Percentiles rank a stretch among this genome's conserved stretches.
These are phyloP conservation scores for Oryzias woworae DNA, from an alignment of 2,113 vertebrate species.

Conservation along the genomic window DNA sequence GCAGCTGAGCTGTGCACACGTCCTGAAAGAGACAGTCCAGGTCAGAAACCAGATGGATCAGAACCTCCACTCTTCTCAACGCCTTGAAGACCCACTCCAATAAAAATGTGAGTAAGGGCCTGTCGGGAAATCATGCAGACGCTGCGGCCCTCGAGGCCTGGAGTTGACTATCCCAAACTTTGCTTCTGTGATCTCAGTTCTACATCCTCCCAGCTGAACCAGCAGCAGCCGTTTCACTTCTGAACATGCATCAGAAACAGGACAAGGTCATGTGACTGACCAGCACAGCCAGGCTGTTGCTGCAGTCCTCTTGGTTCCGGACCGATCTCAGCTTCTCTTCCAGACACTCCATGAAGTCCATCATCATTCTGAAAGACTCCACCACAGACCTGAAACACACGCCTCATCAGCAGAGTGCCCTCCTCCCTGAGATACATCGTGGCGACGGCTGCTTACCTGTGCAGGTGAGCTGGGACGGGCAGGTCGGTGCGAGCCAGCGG, in stretches of 20 bases:
- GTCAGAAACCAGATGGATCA: too few relatives aligned
- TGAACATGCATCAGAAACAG: not conserved
- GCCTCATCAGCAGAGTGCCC: not conserved
- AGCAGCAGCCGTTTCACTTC: too few relatives aligned
- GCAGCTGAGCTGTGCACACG: slow-evolving; percentile 70
- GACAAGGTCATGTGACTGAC: slow-evolving; percentile 72
- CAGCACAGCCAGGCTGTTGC: slow-evolving; percentile 72
- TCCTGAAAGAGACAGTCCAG: slow-evolving; percentile 66
- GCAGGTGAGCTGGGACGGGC: slow-evolving; percentile 83
- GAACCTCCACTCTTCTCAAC: too few relatives aligned
- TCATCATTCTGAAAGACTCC: slow-evolving; percentile 78
- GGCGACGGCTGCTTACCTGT: slow-evolving; percentile 75
- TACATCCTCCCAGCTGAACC: too few relatives aligned
- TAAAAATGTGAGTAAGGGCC: too few relatives aligned
- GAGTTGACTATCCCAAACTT: too few relatives aligned
- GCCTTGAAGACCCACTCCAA: too few relatives aligned
- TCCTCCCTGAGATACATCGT: not conserved
- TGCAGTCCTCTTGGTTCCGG: slow-evolving; percentile 67
- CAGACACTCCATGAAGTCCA: slow-evolving; percentile 84
- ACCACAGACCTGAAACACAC: slow-evolving; percentile 76
- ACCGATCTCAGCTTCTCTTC: slow-evolving; percentile 81
- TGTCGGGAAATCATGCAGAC: too few relatives aligned
- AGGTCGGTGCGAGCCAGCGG: slow-evolving; percentile 82
- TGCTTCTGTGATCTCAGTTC: too few relatives aligned
- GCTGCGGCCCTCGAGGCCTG: too few relatives aligned